Evolutionary conservation across 2,113 vertebrate species (phyloP).

Genomic region (Limnothrissa miodon): DNA sequence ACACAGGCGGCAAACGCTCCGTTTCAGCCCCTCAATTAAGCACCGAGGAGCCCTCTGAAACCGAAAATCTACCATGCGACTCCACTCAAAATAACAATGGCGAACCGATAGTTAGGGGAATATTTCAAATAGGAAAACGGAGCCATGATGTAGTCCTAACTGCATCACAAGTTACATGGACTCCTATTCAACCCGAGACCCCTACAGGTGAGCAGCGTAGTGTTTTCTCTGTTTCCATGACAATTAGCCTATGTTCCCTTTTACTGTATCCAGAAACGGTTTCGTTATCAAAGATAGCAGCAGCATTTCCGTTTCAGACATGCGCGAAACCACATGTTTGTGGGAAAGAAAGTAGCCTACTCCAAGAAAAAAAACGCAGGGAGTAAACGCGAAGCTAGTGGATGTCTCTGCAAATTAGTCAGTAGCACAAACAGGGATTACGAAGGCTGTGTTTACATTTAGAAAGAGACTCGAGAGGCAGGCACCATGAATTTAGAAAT

Average conservation of each 20-base stretch:
- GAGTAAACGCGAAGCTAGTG: background rate
- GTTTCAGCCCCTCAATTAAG: constrained; percentile 29
- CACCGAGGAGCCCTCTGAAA: background rate
- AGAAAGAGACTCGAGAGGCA: background rate
- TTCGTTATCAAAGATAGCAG: constrained; percentile 19
- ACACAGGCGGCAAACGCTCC: constrained; percentile 36
- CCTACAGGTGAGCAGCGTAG: constrained; percentile 76
- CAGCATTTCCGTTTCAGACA: background rate
- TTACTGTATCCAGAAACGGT: constrained; percentile 5
- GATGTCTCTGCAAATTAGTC: background rate
- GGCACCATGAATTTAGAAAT: background rate
- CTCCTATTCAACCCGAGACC: constrained; percentile 79
- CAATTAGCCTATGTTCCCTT: constrained; percentile 21
- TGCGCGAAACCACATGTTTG: background rate
- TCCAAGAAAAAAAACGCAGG: background rate
- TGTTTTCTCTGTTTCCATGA: constrained; percentile 42
- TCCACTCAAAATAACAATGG: background rate
- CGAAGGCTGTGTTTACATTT: background rate
- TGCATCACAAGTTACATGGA: constrained; percentile 77
- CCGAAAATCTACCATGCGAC: background rate
- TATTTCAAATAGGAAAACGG: constrained; percentile 83
- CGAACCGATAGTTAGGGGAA: constrained; percentile 68
- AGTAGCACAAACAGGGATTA: constrained; percentile 5
- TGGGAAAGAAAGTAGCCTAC: background rate
- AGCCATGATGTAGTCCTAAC: constrained; percentile 89